Evolutionary conservation across 2,888 invertebrate genomes (phyloP).

Genomic region (Lacanobia oleracea): DNA sequence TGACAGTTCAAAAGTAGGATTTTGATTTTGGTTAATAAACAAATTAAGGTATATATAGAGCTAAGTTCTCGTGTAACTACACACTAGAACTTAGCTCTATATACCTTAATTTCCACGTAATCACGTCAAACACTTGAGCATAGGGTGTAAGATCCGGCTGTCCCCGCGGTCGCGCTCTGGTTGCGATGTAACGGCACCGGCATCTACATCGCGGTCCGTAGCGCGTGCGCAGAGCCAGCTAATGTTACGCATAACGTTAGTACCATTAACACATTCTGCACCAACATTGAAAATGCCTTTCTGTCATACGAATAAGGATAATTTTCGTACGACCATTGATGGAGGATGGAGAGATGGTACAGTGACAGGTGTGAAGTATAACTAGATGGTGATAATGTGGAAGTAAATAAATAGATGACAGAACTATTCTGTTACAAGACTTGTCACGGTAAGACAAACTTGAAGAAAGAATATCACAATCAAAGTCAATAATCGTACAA

Average conservation of each 20-base stretch:
- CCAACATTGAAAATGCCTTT: background rate
- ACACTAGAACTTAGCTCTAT: background rate
- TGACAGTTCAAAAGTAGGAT: too few species aligned
- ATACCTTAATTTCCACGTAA: background rate
- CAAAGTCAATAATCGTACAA: background rate
- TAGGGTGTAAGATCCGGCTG: slow-evolving; percentile 53
- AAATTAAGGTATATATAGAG: too few species aligned
- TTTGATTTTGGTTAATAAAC: too few species aligned
- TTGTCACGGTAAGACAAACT: too few species aligned
- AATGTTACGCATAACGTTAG: slow-evolving; percentile 36
- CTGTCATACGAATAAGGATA: background rate
- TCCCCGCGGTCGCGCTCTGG: slow-evolving; percentile 55
- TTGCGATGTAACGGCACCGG: slow-evolving; percentile 43
- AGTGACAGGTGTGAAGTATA: slow-evolving; percentile 6
- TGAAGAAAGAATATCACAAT: background rate
- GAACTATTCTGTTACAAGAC: background rate
- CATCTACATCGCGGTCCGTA: slow-evolving; percentile 12
- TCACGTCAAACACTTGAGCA: background rate
- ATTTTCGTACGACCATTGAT: background rate
- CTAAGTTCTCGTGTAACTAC: too few species aligned
- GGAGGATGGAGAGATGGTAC: background rate
- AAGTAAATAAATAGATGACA: slow-evolving; percentile 7
- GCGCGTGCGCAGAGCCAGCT: slow-evolving; percentile 32
- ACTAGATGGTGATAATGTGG: background rate
- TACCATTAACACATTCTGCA: background rate